A percentile compares a stretch with the other conserved stretches of the same genome.
phyloP scores from a whole-genome alignment of 2,888 invertebrate species.

The Sussaba pulchella region DNA sequence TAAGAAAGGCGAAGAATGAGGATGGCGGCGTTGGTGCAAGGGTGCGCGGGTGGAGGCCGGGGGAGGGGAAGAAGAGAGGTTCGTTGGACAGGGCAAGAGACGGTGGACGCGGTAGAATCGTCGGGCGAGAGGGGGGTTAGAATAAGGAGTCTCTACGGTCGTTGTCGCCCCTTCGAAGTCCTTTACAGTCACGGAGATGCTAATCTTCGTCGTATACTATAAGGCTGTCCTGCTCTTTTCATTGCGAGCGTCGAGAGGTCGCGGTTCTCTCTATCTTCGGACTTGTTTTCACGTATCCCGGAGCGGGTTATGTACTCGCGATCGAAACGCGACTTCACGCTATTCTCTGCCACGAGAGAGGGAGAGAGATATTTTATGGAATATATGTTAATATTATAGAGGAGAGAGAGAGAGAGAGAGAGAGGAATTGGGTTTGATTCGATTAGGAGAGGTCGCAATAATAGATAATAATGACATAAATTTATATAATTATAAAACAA shows the following conservation, averaged over 20 bases:
- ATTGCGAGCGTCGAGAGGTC: slow-evolving; percentile 19
- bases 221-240: slow-evolving; percentile 33
- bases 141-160: slow-evolving; percentile 32
- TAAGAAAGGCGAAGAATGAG: slow-evolving; percentile 43
- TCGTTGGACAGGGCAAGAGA: no score
- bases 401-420: no score
- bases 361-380: no score
- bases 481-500: no score
- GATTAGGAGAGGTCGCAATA: no score
- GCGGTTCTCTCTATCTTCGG: slow-evolving; percentile 43
- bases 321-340: not conserved
- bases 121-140: not conserved
- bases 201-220: slow-evolving; percentile 53
- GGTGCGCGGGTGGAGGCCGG: not conserved
- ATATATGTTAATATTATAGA: no score
- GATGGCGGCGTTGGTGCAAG: slow-evolving; percentile 6
- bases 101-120: no score
- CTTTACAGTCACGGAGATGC: slow-evolving; percentile 61
- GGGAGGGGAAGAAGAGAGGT: no score
- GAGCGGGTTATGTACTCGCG: not conserved
- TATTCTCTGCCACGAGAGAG: no score
- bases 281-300: slow-evolving; percentile 13
- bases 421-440: no score
- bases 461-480: no score
- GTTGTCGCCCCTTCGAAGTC: slow-evolving; percentile 54